Conservation (phyloP, 2,888 invertebrate species). For the Gymnocheta viridis region DNA sequence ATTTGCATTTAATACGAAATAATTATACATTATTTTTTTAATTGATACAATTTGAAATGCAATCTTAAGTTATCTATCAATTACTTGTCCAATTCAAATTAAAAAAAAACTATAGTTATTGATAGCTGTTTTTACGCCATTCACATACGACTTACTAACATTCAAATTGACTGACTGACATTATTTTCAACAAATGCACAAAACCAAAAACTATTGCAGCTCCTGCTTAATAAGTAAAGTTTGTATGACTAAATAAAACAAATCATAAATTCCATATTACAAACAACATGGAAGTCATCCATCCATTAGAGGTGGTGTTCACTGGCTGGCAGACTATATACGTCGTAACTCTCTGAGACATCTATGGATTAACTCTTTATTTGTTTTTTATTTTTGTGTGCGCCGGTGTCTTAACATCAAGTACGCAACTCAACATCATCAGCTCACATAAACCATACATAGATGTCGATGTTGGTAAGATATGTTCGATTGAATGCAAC, state of each 20-base stretch:
- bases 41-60: constrained; percentile 52
- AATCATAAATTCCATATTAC: constrained; percentile 38
- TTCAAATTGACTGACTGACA: constrained; percentile 53
- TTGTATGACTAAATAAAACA: constrained; percentile 43
- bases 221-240: constrained; percentile 17
- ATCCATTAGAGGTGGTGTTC: constrained; percentile 26
- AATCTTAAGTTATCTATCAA: constrained; percentile 40
- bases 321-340: not conserved
- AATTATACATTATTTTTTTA: constrained; percentile 25
- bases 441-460: constrained; percentile 53
- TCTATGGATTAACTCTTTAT: constrained; percentile 18
- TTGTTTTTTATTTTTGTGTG: not conserved
- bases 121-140: constrained; percentile 37
- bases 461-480: constrained; percentile 59
- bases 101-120: constrained; percentile 1
- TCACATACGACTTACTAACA: constrained; percentile 7
- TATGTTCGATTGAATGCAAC: constrained; percentile 30
- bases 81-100: not conserved
- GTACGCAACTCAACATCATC: constrained; percentile 57
- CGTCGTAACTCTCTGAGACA: constrained; percentile 3
- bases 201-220: not conserved
- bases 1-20: not conserved
- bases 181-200: constrained; percentile 18
- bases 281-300: constrained; percentile 31
- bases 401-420: constrained; percentile 1